phyloP scores from a whole-genome alignment of 92 coral and sea anemone genomes.

The Galaxea fascicularis region DNA sequence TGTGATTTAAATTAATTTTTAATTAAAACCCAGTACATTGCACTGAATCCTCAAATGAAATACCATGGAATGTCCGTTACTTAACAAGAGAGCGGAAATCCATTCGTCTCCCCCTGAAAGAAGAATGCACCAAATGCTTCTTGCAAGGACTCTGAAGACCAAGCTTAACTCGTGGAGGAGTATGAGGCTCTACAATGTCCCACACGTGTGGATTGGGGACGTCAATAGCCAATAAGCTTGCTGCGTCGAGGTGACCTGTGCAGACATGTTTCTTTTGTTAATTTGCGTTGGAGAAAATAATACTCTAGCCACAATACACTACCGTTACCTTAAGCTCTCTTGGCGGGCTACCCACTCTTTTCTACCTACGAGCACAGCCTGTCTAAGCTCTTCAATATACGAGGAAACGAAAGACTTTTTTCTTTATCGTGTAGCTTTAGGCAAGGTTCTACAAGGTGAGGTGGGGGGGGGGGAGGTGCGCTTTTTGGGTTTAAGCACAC shows the following conservation, averaged over 20 bases:
- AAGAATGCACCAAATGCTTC: slow-evolving; percentile 82
- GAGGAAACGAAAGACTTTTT: no score
- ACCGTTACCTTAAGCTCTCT: not conserved
- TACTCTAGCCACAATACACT: no score
- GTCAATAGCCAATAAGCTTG: slow-evolving; percentile 78
- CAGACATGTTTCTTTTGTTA: not conserved
- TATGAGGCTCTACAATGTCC: slow-evolving; percentile 96
- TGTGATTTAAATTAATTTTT: not conserved
- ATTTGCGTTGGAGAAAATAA: no score
- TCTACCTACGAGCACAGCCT: no score
- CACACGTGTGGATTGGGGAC: slow-evolving; percentile 89
- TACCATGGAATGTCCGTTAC: not conserved
- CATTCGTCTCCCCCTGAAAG: slow-evolving; percentile 72
- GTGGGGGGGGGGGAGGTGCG: no score
- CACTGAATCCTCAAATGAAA: no score
- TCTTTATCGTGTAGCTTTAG: no score
- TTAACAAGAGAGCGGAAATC: slow-evolving; percentile 39
- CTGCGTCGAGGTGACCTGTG: slow-evolving; percentile 81
- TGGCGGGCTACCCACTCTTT: no score
- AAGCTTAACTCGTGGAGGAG: slow-evolving; percentile 91
- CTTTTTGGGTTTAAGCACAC: no score
- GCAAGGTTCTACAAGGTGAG: no score
- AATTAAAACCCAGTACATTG: not conserved
- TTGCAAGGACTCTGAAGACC: slow-evolving; percentile 92
- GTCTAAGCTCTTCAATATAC: no score